Base-by-base conservation (phyloP, 37 sponge, comb jelly and placozoan species). In the Cliona cf. orientalis region DNA sequence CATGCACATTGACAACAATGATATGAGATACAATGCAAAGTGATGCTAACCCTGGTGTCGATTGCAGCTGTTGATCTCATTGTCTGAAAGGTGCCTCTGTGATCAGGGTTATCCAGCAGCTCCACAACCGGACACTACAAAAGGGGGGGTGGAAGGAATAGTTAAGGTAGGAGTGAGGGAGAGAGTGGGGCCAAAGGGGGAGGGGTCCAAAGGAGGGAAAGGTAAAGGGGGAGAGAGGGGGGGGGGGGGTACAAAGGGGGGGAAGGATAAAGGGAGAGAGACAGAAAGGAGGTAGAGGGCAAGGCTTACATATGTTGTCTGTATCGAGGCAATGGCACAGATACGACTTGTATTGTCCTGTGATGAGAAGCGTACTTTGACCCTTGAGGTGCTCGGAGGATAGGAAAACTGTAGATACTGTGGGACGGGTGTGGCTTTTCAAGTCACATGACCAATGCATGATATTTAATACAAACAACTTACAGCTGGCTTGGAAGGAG, bases 41-140 rank as follows among this genome's bases (percentile, higher is more conserved):
- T 19, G 34, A 39, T 29, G 11, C 60, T 5, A 17, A 78, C 79
- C 66, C 49, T 42, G 26, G 56, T 37, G 32, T 41, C 83, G 33
- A 89, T 89, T 33, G 90, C 84, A 38, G 90, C 84, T 7, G 78
- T 58, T 34, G 58, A n/a, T 2, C 42, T 46, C 90, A 89, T 89
- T 31, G 84, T 83, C 62, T 89, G 90, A 72, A 79, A 83, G 40
- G 74, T 76, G 3, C 89, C 89, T 57, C 77, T 76, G 73, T 81
- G 77, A 53, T 81, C 78, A 49, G 82, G 81, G 61, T 81, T 67
- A 55, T 88, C 81, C 72, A 80, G 42, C 22, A 88, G 60, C 62
- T 88, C 82, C 28, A 72, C 78, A 2, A 75, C 71, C 5, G 89
- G 89, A 57, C 89, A 88, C 78, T 81, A 31, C 6, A 26, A 26